phyloP scores from a whole-genome alignment of 2,113 vertebrate species.

The Trematomus loennbergii region DNA sequence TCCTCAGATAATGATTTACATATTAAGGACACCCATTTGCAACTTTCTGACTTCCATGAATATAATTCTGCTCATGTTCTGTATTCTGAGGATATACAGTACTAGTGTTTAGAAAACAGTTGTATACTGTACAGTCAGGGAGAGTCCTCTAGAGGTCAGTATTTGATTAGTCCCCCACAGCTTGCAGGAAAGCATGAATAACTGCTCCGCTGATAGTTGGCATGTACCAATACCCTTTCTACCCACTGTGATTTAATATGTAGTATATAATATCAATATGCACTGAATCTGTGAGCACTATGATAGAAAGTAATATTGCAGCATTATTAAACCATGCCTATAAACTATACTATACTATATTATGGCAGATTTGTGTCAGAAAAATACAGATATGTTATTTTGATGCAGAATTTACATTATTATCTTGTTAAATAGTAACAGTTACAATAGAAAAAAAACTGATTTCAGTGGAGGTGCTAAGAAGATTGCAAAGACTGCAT shows the following conservation, averaged over 20 bases:
- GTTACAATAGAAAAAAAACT: neutral
- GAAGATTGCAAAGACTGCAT: neutral
- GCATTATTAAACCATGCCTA: neutral
- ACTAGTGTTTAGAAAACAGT: neutral
- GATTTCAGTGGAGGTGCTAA: neutral
- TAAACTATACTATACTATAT: no score
- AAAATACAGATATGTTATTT: neutral
- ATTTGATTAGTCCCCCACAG: slow-evolving; percentile 21
- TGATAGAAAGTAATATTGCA: neutral
- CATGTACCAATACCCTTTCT: no score
- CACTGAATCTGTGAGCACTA: neutral
- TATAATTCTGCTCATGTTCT: neutral
- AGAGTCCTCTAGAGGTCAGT: slow-evolving; percentile 64
- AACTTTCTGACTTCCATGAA: neutral
- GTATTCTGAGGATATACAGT: neutral
- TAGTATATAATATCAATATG: no score
- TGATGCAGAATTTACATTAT: neutral
- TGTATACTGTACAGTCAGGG: slow-evolving; percentile 1
- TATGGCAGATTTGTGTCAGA: neutral
- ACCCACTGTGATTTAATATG: neutral
- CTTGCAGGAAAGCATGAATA: neutral
- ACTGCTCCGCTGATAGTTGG: neutral
- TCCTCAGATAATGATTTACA: neutral
- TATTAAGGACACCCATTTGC: neutral
- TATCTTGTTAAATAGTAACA: neutral